phyloP scores from a whole-genome alignment of 2,797 vertebrate genomes.

The Sarcophilus harrisii region DNA sequence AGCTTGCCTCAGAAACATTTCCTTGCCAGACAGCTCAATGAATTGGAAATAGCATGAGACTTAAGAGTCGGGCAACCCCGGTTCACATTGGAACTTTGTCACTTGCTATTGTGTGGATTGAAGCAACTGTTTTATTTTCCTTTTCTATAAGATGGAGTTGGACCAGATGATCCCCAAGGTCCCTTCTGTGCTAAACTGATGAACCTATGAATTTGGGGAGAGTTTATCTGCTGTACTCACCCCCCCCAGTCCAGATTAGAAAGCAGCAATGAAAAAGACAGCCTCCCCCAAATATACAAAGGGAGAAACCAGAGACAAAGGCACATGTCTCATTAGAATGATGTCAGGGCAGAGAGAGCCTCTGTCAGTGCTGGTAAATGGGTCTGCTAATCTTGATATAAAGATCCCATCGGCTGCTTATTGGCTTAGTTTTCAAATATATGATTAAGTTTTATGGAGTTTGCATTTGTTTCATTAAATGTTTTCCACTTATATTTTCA shows the following conservation, averaged over 20 bases:
- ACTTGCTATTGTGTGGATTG: background rate
- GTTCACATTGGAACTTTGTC: background rate
- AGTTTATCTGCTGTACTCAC: background rate
- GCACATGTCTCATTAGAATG: background rate
- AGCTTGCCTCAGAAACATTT: conserved; percentile 15
- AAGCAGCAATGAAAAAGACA: background rate
- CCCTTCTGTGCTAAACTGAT: background rate
- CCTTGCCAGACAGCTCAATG: conserved; percentile 30
- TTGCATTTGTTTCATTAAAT: background rate
- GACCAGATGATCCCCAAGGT: background rate
- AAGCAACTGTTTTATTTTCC: background rate
- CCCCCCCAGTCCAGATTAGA: background rate
- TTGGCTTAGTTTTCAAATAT: background rate
- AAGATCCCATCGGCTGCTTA: background rate
- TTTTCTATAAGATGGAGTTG: background rate
- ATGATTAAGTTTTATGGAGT: background rate
- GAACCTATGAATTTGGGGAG: background rate
- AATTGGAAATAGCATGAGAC: background rate
- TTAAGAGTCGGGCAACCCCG: background rate
- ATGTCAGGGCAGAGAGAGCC: background rate
- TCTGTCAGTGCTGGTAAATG: background rate
- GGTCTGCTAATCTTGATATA: background rate
- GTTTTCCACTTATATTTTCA: background rate
- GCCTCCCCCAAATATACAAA: background rate
- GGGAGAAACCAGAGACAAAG: background rate